Percentiles rank a stretch among this genome's conserved stretches.
Evolutionary conservation across 2,113 vertebrate genomes (phyloP).

Genomic region (Centropus bengalensis): DNA sequence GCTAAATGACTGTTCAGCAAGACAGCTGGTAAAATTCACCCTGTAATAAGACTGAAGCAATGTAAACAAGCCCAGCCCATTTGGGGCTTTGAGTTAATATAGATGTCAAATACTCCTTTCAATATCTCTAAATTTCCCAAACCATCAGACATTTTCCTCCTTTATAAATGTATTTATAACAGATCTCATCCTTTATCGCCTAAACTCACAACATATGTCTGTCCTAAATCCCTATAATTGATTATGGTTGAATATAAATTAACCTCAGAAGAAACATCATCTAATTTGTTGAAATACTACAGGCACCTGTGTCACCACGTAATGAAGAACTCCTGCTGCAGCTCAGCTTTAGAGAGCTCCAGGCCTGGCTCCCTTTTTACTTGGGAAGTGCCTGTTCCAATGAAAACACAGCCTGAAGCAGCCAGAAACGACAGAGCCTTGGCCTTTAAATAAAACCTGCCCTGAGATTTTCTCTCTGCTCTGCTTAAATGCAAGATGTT

Average conservation of each 20-base stretch:
- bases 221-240: background rate
- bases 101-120: constrained; percentile 49
- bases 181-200: background rate
- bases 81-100: constrained; percentile 56
- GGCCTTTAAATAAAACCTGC: accelerated
- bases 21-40: constrained; percentile 66
- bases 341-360: background rate
- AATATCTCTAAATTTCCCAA: constrained; percentile 33
- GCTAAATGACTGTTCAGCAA: constrained; percentile 51
- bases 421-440: background rate
- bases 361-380: background rate
- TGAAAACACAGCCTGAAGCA: background rate
- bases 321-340: background rate
- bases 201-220: background rate
- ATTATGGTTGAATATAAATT: background rate
- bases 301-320: background rate
- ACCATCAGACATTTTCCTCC: background rate
- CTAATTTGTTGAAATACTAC: background rate
- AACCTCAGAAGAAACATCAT: background rate
- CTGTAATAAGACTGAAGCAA: constrained; percentile 53
- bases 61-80: constrained; percentile 37
- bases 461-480: background rate
- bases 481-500: background rate
- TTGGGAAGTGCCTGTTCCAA: background rate
- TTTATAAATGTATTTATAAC: constrained; percentile 1